These are phyloP conservation scores for Mastigias papua DNA, from an alignment of 30 jellyfish, hydroid and myxozoan species.

Conservation along the genomic window DNA sequence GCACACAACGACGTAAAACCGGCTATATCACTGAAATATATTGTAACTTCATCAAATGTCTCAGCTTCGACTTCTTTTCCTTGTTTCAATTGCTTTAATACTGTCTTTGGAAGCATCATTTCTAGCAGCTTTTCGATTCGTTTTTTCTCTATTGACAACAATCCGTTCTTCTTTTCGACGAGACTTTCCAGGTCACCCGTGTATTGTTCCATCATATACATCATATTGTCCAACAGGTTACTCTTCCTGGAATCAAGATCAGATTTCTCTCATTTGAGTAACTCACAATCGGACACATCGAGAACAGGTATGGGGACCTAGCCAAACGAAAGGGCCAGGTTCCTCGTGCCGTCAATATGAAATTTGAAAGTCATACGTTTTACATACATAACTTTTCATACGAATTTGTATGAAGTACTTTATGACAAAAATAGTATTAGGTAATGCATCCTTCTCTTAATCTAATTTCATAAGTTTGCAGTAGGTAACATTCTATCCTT, in stretches of 20 bases:
- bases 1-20: constrained; percentile 93
- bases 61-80: constrained; percentile 96
- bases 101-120: constrained; percentile 86
- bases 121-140: constrained; percentile 70
- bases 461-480: too few species aligned
- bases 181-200: constrained; percentile 76
- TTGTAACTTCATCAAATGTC: constrained; percentile 86
- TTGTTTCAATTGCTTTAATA: constrained; percentile 76
- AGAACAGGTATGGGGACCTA: too few species aligned
- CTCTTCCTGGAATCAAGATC: constrained; percentile 55
- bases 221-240: constrained; percentile 80
- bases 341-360: too few species aligned
- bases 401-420: too few species aligned
- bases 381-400: too few species aligned
- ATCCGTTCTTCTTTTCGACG: constrained; percentile 79
- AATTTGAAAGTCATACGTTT: too few species aligned
- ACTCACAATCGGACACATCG: neutral
- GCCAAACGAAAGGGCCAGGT: too few species aligned
- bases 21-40: constrained; percentile 92
- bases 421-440: too few species aligned
- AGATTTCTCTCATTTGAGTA: neutral
- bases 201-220: constrained; percentile 89
- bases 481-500: too few species aligned
- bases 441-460: too few species aligned
- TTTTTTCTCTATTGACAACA: constrained; percentile 76